A percentile compares a stretch with the other conserved stretches of the same genome.
phyloP scores from a whole-genome alignment of 2,113 vertebrate genomes.

The Campylorhamphus procurvoides region DNA sequence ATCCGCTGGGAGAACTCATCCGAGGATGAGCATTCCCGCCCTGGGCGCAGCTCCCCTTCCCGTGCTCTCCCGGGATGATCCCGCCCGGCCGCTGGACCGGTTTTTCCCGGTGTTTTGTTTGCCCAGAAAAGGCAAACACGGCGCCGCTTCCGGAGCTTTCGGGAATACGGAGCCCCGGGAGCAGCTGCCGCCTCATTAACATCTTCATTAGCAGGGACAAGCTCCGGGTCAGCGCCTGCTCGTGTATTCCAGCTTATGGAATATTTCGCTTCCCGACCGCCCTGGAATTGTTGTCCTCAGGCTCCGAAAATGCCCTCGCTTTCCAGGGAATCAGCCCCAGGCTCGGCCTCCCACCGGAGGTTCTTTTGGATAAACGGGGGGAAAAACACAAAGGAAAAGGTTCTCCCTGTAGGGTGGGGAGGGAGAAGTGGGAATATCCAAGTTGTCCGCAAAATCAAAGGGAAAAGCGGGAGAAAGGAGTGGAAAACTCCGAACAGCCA shows the following conservation, averaged over 20 bases:
- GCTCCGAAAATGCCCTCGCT: not conserved
- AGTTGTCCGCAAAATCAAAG: not conserved
- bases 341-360: not conserved
- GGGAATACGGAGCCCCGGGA: not conserved
- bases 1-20: not conserved
- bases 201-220: not conserved
- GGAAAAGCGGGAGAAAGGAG: not conserved
- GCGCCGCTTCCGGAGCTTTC: not conserved
- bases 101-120: not conserved
- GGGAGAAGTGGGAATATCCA: not conserved
- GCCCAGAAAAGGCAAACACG: constrained; percentile 52
- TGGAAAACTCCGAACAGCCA: not conserved
- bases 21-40: not conserved
- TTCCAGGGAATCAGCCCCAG: not conserved
- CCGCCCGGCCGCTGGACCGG: not conserved
- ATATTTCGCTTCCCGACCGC: not conserved
- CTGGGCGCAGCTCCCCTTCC: not conserved
- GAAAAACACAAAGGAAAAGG: not conserved
- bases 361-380: not conserved
- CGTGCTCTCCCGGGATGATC: not conserved
- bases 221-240: constrained; percentile 4
- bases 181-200: not conserved
- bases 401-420: not conserved
- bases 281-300: not conserved
- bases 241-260: not conserved